Evolutionary conservation across 2,113 vertebrate genomes (phyloP).

Genomic region (Rhipidura dahli): DNA sequence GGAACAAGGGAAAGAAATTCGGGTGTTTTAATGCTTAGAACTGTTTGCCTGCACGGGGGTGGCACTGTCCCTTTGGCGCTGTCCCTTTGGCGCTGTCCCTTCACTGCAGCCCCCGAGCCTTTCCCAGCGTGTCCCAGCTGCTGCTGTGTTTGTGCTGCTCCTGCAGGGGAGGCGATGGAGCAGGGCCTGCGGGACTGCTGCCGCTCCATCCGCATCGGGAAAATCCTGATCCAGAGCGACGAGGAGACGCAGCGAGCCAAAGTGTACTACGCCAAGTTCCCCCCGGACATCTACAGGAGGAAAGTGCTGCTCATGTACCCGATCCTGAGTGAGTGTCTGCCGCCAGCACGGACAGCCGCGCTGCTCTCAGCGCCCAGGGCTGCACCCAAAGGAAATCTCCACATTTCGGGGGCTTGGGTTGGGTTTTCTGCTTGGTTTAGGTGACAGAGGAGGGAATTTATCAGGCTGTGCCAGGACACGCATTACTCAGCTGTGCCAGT

Average conservation of each 20-base stretch:
- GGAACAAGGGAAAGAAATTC: neutral
- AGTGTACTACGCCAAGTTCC: constrained; percentile 97
- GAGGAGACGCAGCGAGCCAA: constrained; percentile 97
- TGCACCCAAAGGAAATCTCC: neutral
- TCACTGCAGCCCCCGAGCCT: neutral
- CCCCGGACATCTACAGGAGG: constrained; percentile 92
- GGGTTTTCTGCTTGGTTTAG: neutral
- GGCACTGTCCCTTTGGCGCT: too few species aligned
- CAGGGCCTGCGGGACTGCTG: constrained; percentile 96
- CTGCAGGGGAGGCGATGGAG: constrained; percentile 93
- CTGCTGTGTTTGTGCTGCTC: neutral
- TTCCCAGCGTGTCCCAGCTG: fast-evolving
- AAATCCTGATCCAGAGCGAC: constrained; percentile 97
- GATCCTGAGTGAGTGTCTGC: constrained; percentile 87
- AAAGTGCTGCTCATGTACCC: constrained; percentile 99
- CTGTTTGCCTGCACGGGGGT: too few species aligned
- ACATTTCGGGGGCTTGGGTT: neutral
- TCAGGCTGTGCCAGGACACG: neutral
- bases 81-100: neutral
- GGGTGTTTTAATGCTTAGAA: neutral
- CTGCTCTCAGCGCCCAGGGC: neutral
- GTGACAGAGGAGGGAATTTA: neutral
- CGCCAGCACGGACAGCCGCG: fast-evolving
- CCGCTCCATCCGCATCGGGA: constrained; percentile 93
- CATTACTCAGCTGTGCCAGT: neutral